These are phyloP conservation scores for Luffia ferchaultella DNA, from an alignment of 2,888 invertebrate species.

Conservation along the genomic window DNA sequence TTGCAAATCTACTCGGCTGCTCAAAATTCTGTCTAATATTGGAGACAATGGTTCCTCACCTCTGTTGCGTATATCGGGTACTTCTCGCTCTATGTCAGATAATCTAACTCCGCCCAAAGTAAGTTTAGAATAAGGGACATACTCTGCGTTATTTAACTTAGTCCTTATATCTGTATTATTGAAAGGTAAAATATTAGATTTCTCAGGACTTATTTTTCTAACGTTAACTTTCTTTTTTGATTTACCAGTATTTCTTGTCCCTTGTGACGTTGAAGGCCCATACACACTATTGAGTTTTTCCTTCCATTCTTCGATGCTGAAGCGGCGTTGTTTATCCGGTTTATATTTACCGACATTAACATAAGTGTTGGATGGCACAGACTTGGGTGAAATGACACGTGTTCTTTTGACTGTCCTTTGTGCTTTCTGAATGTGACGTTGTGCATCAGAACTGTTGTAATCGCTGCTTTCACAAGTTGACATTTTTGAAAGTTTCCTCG, in stretches of 20 bases:
- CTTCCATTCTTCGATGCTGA: constrained; percentile 43
- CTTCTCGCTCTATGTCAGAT: constrained; percentile 50
- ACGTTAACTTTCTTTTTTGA: constrained; percentile 4
- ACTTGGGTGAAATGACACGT: constrained; percentile 21
- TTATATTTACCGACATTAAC: constrained; percentile 20
- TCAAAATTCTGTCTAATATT: constrained; percentile 45
- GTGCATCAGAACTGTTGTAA: constrained; percentile 34
- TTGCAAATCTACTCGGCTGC: constrained; percentile 42
- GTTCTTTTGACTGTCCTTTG: constrained; percentile 21
- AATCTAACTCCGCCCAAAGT: constrained; percentile 50
- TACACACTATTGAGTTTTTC: constrained; percentile 42
- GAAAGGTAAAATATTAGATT: constrained; percentile 13
- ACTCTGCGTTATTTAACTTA: constrained; percentile 36
- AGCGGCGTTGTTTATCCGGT: constrained; percentile 20
- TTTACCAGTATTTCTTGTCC: neutral
- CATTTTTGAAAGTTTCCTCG: constrained; percentile 43
- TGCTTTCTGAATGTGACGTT: constrained; percentile 20
- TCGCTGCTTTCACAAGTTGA: constrained; percentile 43
- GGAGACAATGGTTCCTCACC: constrained; percentile 39
- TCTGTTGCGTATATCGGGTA: constrained; percentile 35
- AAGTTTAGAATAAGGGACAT: constrained; percentile 55
- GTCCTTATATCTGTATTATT: constrained; percentile 16
- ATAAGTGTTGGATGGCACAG: constrained; percentile 8
- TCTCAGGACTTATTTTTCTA: constrained; percentile 6
- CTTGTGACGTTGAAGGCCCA: constrained; percentile 19